Evolutionary conservation across 92 coral and sea anemone species (phyloP).

Genomic region (Virgularia gustaviana): DNA sequence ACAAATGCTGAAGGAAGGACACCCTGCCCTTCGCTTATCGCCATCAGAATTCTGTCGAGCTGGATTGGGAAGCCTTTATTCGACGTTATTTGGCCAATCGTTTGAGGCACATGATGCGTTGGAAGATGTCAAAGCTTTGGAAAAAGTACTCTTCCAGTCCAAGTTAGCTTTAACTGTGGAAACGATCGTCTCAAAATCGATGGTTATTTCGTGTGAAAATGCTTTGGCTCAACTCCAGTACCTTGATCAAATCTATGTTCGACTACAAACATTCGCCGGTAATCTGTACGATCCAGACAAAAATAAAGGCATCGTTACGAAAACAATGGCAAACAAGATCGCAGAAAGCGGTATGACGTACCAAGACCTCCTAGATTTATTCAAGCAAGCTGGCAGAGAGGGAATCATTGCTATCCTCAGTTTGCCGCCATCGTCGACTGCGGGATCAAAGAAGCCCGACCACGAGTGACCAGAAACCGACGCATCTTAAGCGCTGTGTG

Average conservation of each 20-base stretch:
- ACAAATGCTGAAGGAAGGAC: conserved; percentile 34
- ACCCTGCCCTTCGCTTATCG: neutral
- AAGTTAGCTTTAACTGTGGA: neutral
- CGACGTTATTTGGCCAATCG: neutral
- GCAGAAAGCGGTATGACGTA: conserved; percentile 3
- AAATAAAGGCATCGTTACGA: neutral
- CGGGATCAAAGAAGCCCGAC: neutral
- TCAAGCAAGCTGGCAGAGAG: neutral
- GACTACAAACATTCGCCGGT: neutral
- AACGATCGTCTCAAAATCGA: neutral
- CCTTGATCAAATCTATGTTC: neutral
- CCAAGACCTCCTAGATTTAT: neutral
- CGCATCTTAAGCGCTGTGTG: neutral
- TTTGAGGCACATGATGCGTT: conserved; percentile 10
- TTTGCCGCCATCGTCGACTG: neutral
- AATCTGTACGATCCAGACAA: neutral
- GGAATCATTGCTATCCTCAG: neutral
- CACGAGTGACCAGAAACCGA: neutral
- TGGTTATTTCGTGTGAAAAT: neutral
- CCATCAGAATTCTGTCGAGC: neutral
- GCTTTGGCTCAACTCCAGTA: neutral
- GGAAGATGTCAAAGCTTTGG: neutral
- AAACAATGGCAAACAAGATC: neutral
- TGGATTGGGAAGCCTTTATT: neutral
- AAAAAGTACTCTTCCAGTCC: neutral